Evolutionary conservation across 30 jellyfish, hydroid and myxozoan species (phyloP).

Genomic region (Mastigias papua): DNA sequence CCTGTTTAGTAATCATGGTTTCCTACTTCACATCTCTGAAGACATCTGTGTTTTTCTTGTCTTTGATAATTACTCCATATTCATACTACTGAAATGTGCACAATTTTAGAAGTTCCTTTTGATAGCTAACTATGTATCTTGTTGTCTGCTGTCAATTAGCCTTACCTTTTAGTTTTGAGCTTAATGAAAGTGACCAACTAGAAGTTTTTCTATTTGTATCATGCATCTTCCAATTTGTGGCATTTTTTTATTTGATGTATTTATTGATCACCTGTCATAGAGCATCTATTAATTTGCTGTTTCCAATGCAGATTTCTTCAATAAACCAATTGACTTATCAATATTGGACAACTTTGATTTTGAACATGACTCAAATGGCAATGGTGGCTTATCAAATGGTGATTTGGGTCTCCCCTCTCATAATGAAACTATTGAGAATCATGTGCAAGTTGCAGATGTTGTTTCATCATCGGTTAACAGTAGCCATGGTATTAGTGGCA

Average conservation of each 20-base stretch:
- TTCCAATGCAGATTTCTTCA: constrained; percentile 44
- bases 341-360: constrained; percentile 70
- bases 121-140: too few species aligned
- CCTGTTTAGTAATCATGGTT: too few species aligned
- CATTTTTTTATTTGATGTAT: neutral
- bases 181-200: too few species aligned
- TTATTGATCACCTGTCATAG: neutral
- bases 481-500: constrained; percentile 66
- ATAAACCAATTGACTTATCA: constrained; percentile 67
- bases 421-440: constrained; percentile 6
- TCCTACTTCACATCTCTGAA: too few species aligned
- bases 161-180: too few species aligned
- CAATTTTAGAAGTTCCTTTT: too few species aligned
- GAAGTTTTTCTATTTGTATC: too few species aligned
- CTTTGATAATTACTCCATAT: too few species aligned
- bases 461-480: constrained; percentile 66
- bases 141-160: too few species aligned
- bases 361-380: constrained; percentile 62
- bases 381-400: constrained; percentile 73
- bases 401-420: constrained; percentile 62
- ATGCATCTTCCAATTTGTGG: neutral
- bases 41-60: too few species aligned
- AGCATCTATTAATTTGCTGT: neutral
- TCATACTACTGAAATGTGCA: too few species aligned
- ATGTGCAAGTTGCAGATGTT: constrained; percentile 28